Evolutionary conservation across 1,140 invertebrate species (phyloP).

Genomic region (Sinella curviseta): DNA sequence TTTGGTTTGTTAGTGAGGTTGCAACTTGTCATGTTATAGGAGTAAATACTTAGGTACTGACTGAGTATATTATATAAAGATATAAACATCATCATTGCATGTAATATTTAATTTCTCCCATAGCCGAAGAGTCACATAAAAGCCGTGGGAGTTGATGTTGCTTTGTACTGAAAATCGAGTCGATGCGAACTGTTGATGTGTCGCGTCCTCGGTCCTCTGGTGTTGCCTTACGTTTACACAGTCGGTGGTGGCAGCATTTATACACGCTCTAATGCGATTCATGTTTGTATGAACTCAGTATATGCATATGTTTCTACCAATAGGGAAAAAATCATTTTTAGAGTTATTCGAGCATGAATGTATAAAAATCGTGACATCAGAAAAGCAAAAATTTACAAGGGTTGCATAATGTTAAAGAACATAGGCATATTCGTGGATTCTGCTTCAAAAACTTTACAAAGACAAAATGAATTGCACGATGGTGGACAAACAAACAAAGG

Average conservation of each 20-base stretch:
- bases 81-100: too few species aligned
- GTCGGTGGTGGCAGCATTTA: background rate
- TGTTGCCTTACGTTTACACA: background rate
- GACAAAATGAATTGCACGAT: too few species aligned
- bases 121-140: too few species aligned
- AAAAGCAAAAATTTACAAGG: too few species aligned
- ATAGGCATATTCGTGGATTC: too few species aligned
- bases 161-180: background rate
- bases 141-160: background rate
- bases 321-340: background rate
- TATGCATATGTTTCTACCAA: background rate
- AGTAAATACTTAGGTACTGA: too few species aligned
- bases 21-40: slow-evolving; percentile 5
- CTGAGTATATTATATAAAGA: too few species aligned
- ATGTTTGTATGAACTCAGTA: background rate
- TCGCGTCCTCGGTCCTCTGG: background rate
- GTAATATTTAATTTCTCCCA: too few species aligned
- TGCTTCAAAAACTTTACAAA: too few species aligned
- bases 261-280: background rate
- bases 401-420: too few species aligned
- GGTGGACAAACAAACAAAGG: too few species aligned
- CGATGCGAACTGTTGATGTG: background rate
- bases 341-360: slow-evolving; percentile 9
- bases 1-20: slow-evolving; percentile 13
- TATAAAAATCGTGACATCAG: background rate